Percentiles rank a stretch among this genome's conserved stretches.
These are phyloP conservation scores for Macquaria ambigua DNA, from an alignment of 2,113 vertebrate species.

Conservation along the genomic window DNA sequence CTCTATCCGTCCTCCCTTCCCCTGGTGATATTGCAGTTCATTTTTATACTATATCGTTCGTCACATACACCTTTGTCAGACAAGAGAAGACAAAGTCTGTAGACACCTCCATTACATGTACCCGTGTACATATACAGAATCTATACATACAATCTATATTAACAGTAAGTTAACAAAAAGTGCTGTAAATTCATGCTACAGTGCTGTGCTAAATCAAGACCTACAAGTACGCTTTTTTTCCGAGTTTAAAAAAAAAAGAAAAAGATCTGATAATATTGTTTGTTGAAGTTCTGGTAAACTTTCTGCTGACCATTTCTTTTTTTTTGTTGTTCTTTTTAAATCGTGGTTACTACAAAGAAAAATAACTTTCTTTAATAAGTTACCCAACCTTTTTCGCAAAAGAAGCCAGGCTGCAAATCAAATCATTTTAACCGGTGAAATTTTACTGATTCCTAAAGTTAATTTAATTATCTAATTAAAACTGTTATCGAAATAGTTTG, in stretches of 20 bases:
- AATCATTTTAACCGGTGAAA: slow-evolving; percentile 11
- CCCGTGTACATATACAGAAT: slow-evolving; percentile 52
- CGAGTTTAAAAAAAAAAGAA: slow-evolving; percentile 26
- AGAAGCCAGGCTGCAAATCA: slow-evolving; percentile 22
- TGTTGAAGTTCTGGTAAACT: slow-evolving; percentile 15
- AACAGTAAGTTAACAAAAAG: slow-evolving; percentile 72
- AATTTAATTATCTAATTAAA: slow-evolving; percentile 1
- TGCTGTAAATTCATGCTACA: slow-evolving; percentile 83
- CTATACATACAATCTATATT: slow-evolving; percentile 72
- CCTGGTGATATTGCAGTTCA: slow-evolving; percentile 23
- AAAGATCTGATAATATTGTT: slow-evolving; percentile 16
- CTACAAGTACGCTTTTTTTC: slow-evolving; percentile 22
- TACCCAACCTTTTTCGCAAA: slow-evolving; percentile 1
- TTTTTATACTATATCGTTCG: not conserved
- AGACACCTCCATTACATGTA: slow-evolving; percentile 38
- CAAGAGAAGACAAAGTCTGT: slow-evolving; percentile 33
- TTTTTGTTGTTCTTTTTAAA: too few relatives aligned
- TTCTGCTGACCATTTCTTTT: slow-evolving; percentile 15
- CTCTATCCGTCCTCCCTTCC: not conserved
- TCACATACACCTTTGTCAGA: slow-evolving; percentile 44
- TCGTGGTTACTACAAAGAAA: slow-evolving; percentile 6
- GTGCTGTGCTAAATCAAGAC: slow-evolving; percentile 76
- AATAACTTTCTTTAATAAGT: not conserved
- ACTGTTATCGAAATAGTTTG: slow-evolving; percentile 13
- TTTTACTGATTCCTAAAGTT: slow-evolving; percentile 5